Percentiles rank a stretch among this genome's conserved stretches.
Evolutionary conservation across 2,888 invertebrate genomes (phyloP).

Genomic region (Nomada flava): DNA sequence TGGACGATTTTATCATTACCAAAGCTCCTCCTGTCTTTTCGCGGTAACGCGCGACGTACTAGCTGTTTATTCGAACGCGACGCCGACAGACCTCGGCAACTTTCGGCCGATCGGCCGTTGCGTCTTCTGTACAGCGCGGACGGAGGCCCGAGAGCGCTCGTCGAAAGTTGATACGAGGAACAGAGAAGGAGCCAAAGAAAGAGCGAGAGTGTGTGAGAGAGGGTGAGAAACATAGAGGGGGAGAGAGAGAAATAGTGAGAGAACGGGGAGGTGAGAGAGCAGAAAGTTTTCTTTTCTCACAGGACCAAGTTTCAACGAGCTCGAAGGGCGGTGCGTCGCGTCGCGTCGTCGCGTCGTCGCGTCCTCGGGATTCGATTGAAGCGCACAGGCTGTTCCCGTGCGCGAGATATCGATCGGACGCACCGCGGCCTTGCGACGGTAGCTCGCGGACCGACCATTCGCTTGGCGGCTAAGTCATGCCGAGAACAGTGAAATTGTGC

Average conservation of each 20-base stretch:
- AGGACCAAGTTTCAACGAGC: slow-evolving; percentile 39
- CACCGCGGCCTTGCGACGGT: slow-evolving; percentile 10
- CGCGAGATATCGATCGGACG: not conserved
- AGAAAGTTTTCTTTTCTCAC: no score
- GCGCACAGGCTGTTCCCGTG: not conserved
- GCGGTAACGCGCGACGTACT: not conserved
- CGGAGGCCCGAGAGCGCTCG: slow-evolving; percentile 14
- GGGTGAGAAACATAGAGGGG: not conserved
- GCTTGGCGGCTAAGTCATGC: slow-evolving; percentile 61
- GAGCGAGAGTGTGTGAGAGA: not conserved
- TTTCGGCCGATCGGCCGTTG: not conserved
- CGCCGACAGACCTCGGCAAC: not conserved
- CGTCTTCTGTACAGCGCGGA: not conserved
- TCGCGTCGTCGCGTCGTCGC: not conserved
- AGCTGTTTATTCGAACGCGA: not conserved
- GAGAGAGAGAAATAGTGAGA: not conserved
- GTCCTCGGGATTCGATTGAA: not conserved
- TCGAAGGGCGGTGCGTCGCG: slow-evolving; percentile 11
- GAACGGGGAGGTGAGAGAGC: not conserved
- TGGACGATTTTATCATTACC: slow-evolving; percentile 30
- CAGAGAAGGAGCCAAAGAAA: not conserved
- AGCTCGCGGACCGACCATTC: slow-evolving; percentile 40
- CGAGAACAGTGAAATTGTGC: slow-evolving; percentile 64
- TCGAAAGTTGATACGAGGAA: slow-evolving; percentile 42
- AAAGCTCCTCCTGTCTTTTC: not conserved